These are phyloP conservation scores for Eupeodes luniger DNA, from an alignment of 2,888 invertebrate genomes.

Conservation along the genomic window DNA sequence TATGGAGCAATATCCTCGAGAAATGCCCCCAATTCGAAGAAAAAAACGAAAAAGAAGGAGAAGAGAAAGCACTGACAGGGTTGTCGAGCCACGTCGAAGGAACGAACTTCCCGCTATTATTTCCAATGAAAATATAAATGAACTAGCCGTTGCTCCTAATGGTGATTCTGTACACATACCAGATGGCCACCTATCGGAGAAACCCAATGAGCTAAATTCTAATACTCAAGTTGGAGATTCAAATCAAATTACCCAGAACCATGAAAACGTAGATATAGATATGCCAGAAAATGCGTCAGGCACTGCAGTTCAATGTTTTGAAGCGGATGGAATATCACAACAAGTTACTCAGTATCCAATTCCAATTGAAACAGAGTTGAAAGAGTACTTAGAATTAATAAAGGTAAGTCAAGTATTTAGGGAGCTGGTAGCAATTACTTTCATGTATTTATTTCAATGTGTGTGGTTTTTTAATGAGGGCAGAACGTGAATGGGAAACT, in stretches of 20 bases:
- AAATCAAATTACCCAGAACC: not conserved
- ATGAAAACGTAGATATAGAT: not conserved
- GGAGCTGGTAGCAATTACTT: not conserved
- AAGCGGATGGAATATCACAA: not conserved
- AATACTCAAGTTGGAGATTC: not conserved
- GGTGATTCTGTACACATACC: not conserved
- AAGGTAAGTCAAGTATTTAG: constrained; percentile 36
- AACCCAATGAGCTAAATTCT: too few relatives aligned
- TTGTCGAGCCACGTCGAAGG: not conserved
- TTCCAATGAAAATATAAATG: not conserved
- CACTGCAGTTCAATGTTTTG: not conserved
- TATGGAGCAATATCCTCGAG: constrained; percentile 36
- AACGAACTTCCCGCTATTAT: constrained; percentile 20
- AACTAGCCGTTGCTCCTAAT: not conserved
- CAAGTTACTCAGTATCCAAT: constrained; percentile 36
- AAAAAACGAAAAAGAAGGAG: constrained; percentile 18
- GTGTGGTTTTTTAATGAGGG: too few relatives aligned
- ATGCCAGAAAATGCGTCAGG: not conserved
- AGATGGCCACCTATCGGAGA: not conserved
- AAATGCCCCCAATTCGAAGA: not conserved
- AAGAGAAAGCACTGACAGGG: not conserved
- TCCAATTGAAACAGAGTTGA: not conserved
- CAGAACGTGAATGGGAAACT: too few relatives aligned
- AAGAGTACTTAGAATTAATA: constrained; percentile 36
- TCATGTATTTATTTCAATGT: too few relatives aligned